Base-by-base conservation (phyloP, 2,797 vertebrate species). In the Cuculus canorus region DNA sequence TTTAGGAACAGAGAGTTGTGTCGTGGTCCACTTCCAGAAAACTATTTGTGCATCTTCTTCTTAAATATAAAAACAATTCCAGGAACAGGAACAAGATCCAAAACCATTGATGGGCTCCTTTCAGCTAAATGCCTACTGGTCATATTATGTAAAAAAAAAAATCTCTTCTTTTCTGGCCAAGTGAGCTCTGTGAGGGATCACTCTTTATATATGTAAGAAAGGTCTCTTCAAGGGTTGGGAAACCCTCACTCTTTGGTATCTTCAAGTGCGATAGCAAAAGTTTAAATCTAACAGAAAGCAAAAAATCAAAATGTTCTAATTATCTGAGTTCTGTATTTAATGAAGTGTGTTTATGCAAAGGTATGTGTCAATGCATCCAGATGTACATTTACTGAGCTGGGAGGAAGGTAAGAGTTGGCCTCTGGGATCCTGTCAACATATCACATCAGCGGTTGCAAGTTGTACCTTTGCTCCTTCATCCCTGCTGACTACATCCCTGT, bases 161-260 rank as follows among this genome's bases (percentile, higher is more conserved):
- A 39, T 5, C 2, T 4, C 5, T 59, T 86, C n/a, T 15, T 50
- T 90, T 82, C 54, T 45, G 11, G 5, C 3, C 10, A 11, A 52
- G 7, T 41, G n/a, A 70, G 7, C n/a, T 73, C n/a, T 90, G 30
- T 68, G 69, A 41, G 3, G 12, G 13, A 66, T 3, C 5, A 73
- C 5, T 22, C 33, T 73, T 56, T 16, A 13, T 19, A 43, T 27
- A 45, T 0, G 0, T 37, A 28, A 54, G 69, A 57, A 18, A 6
- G 2, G 18, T 13, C 3, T 80, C 18, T 18, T 63, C 16, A 17
- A 39, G n/a, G 21, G 10, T 27, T 60, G 30, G 27, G 35, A 76
- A 85, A 28, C 9, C 2, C 7, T 45, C 28, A 28, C 3, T 32
- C 3, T 37, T 57, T 22, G 7, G 21, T 61, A 69, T n/a, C 72